Base-by-base conservation (phyloP, 2,797 vertebrate species). In the Gymnoscopelus microlampas region DNA sequence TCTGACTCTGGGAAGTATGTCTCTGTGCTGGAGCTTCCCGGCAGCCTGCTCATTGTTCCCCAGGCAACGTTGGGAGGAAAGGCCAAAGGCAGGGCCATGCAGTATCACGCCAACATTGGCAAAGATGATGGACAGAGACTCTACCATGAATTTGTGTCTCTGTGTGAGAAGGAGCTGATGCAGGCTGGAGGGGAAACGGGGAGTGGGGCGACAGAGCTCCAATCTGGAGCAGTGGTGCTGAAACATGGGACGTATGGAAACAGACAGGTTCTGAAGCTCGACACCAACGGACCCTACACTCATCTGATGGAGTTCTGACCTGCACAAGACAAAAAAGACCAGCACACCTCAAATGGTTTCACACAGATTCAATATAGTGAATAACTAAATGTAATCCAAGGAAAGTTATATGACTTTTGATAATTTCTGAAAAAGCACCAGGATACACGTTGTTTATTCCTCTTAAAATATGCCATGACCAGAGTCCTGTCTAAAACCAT, bases 41-140 rank as follows among this genome's bases (percentile, higher is more conserved):
- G 96, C 0, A 90, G 90, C 15, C n/a, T 98, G 60, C 92, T 99
- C 53, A 93, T 99, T 67, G 93, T 99, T 74, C 97, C 97, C 32
- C 97, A 99, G 88, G 97, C 96, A 72, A 98, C 97, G 3, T 92
- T 99, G 69, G 98, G 97, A 0, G 97, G 97, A n/a, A 97, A 91
- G 81, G 77, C 78, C 6, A 98, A 97, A 86, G 96, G 98, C 57
- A 91, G 84, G 71, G 88, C 60, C 73, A 96, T 98, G 97, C 97
- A 99, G 85, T 99, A 98, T 88, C 96, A 98, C 87, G 83, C 84
- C 82, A 99, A 98, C 85, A 92, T 94, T 72, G 80, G 88, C 74
- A 99, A 98, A 85, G 96, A 97, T 81, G 95, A 95, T 19, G 97
- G 96, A 0, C 83, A 93, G 76, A 87, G 90, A 64, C 95, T 99